phyloP scores from a whole-genome alignment of 30 jellyfish, hydroid and myxozoan genomes.

The Turritopsis rubra region DNA sequence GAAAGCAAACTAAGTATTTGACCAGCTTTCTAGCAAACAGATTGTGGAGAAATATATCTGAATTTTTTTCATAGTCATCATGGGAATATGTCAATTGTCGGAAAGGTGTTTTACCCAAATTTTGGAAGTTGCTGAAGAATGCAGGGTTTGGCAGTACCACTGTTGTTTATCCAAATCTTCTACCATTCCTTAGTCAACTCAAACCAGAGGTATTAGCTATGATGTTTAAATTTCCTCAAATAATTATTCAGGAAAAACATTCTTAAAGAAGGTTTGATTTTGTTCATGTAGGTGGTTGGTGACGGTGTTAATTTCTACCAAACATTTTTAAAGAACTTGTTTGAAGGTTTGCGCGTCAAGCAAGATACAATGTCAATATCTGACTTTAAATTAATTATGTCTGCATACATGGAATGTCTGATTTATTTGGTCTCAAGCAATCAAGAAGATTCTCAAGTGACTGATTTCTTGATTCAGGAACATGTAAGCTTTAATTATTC shows the following conservation, averaged over 20 bases:
- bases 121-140: conserved; percentile 60
- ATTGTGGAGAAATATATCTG: too few relatives aligned
- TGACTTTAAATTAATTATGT: conserved; percentile 47
- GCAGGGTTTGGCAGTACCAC: conserved; percentile 70
- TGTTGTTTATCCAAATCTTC: conserved; percentile 55
- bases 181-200: conserved; percentile 66
- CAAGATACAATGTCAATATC: conserved; percentile 28
- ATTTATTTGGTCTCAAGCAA: conserved; percentile 28
- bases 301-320: conserved; percentile 43
- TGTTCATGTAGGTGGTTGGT: conserved; percentile 50
- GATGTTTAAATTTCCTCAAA: not conserved
- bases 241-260: not conserved
- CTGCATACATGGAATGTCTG: conserved; percentile 57
- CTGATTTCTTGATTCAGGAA: conserved; percentile 6
- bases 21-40: too few relatives aligned
- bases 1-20: too few relatives aligned
- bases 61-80: conserved; percentile 39
- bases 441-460: not conserved
- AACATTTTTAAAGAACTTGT: conserved; percentile 44
- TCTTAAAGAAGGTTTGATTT: not conserved
- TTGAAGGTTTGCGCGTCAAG: conserved; percentile 41
- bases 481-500: conserved; percentile 20
- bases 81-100: conserved; percentile 66
- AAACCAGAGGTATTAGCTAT: conserved; percentile 46
- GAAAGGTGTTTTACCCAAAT: conserved; percentile 79